phyloP scores from a whole-genome alignment of 2,888 invertebrate genomes.

The Belgica antarctica region DNA sequence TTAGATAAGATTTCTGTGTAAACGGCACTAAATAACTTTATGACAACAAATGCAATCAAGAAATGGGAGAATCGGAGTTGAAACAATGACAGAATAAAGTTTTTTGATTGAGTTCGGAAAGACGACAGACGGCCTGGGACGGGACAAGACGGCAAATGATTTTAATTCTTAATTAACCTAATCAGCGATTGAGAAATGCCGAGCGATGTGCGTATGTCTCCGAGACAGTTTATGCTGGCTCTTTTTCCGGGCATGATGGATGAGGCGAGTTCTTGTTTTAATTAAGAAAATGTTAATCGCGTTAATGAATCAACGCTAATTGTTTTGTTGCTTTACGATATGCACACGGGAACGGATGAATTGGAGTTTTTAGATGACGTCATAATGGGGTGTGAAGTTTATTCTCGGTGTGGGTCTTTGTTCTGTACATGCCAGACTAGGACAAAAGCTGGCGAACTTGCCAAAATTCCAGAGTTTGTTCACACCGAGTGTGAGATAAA shows the following conservation, averaged over 20 bases:
- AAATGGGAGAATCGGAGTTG: not conserved
- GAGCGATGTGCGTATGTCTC: not conserved
- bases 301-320: conserved; percentile 6
- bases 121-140: not conserved
- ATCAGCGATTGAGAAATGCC: too few relatives aligned
- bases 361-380: too few relatives aligned
- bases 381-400: too few relatives aligned
- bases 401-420: too few relatives aligned
- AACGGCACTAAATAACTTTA: not conserved
- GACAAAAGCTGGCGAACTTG: too few relatives aligned
- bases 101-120: not conserved
- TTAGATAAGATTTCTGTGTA: not conserved
- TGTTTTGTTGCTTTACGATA: not conserved
- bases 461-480: too few relatives aligned
- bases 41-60: not conserved
- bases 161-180: not conserved
- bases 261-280: not conserved
- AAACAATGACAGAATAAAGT: not conserved
- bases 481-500: too few relatives aligned
- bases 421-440: too few relatives aligned
- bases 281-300: conserved; percentile 20
- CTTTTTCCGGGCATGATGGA: conserved; percentile 7
- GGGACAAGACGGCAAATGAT: too few relatives aligned
- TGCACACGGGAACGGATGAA: not conserved
- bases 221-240: not conserved